A percentile compares a stretch with the other conserved stretches of the same genome.
Evolutionary conservation across 2,797 vertebrate species (phyloP).

Genomic region (Arnoldichthys spilopterus): DNA sequence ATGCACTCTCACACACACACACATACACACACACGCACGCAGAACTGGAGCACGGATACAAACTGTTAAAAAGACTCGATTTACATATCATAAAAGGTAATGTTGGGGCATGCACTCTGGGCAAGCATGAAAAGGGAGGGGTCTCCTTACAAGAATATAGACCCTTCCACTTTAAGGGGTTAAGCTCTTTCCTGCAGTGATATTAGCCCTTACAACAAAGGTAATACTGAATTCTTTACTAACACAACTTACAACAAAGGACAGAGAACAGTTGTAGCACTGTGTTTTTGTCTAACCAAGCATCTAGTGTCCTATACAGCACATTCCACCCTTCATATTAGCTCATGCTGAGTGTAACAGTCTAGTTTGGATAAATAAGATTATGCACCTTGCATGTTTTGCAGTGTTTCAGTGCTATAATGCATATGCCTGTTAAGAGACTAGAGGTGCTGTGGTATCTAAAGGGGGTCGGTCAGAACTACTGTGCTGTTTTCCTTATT

Average conservation of each 20-base stretch:
- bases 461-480: neutral
- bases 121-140: no score
- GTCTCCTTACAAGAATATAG: no score
- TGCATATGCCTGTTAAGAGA: conserved; percentile 8
- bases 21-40: no score
- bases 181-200: neutral
- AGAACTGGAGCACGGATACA: no score
- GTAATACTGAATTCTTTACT: neutral
- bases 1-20: no score
- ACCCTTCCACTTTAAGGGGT: neutral
- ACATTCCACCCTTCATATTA: conserved; percentile 14
- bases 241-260: neutral
- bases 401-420: neutral
- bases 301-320: neutral
- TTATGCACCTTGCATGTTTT: conserved; percentile 27
- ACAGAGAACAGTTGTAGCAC: neutral
- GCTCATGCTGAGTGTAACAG: neutral
- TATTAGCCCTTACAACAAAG: neutral
- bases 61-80: no score
- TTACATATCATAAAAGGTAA: no score
- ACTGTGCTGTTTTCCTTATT: neutral
- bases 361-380: conserved; percentile 17
- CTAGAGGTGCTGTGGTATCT: conserved; percentile 9
- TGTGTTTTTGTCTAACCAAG: neutral
- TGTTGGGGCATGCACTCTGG: no score